Conservation (phyloP, 2,113 vertebrate species). For the Noctilio leporinus region DNA sequence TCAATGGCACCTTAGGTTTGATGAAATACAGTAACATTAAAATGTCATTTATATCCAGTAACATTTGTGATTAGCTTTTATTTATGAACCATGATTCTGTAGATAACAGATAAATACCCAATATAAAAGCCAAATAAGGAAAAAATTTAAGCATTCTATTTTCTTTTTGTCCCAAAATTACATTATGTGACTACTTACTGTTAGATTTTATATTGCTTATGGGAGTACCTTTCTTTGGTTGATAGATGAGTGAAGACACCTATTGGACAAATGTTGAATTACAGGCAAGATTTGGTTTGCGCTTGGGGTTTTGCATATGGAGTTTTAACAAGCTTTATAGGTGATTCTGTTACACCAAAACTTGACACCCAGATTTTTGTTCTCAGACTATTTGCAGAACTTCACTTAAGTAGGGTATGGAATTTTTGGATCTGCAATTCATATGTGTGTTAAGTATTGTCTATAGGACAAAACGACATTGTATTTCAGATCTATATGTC, state of each 20-base stretch:
- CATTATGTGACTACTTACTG: not conserved
- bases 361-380: not conserved
- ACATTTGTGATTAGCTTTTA: not conserved
- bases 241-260: slow-evolving; percentile 29
- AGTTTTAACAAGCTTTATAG: not conserved
- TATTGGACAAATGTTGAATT: slow-evolving; percentile 45
- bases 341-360: not conserved
- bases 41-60: not conserved
- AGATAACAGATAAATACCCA: not conserved
- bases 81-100: not conserved
- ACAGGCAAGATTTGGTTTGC: not conserved
- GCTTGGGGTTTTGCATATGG: not conserved
- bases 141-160: not conserved
- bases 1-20: not conserved
- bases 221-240: not conserved
- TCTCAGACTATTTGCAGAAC: not conserved
- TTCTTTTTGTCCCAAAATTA: not conserved
- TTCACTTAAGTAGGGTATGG: not conserved
- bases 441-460: not conserved
- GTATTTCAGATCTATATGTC: not conserved
- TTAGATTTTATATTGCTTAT: not conserved
- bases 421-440: not conserved
- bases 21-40: not conserved
- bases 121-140: not conserved
- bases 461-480: not conserved